Base-by-base conservation (phyloP, 2,888 invertebrate species). In the Punctoribates punctum region DNA sequence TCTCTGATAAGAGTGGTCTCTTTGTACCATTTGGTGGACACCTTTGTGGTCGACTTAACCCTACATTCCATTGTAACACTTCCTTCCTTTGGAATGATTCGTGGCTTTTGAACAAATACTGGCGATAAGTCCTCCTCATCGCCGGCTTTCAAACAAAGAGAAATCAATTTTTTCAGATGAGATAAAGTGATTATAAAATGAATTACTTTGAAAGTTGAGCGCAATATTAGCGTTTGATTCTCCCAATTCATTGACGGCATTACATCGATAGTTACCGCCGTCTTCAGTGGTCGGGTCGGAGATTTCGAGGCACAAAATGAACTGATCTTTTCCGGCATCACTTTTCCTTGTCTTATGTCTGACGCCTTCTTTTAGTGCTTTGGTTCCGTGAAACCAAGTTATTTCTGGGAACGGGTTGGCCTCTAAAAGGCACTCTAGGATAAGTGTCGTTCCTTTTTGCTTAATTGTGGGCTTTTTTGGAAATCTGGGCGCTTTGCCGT, bases 171-270 rank as follows among this genome's bases (percentile, higher is more conserved):
- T 15, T 29, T 51, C 9, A 23, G 25, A 29, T 72, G 15, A 17
- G 2, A 29, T 27, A 9, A n/a, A 29, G 8, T 17, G 1, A 1
- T 20, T 8, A 27, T 11, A 5, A 13, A 23, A 38, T 34, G n/a
- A 57, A 51, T 34, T 76, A 76, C 76, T 76, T 51, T 72, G 75
- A 72, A 77, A 96, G 87, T 99, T 99, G 84, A 99, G 92, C 84
- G 97, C 95, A 87, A 99, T 98, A 87, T 98, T 99, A 83, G 99
- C 99, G 88, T 99, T 99, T 88, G 96, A 96, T 88, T 99, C 98
- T 86, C 99, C 99, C 86, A 91, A 92, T 85, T 91, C 90, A 88
- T 99, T 99, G 88, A 96, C 92, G 83, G 98, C 99, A 86, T 97
- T 97, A 88, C 98, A 98, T 84, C 97, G 91, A 88, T 98, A 99